Evolutionary conservation across 2,888 invertebrate genomes (phyloP).

Genomic region (Caenorhabditis panamensis): DNA sequence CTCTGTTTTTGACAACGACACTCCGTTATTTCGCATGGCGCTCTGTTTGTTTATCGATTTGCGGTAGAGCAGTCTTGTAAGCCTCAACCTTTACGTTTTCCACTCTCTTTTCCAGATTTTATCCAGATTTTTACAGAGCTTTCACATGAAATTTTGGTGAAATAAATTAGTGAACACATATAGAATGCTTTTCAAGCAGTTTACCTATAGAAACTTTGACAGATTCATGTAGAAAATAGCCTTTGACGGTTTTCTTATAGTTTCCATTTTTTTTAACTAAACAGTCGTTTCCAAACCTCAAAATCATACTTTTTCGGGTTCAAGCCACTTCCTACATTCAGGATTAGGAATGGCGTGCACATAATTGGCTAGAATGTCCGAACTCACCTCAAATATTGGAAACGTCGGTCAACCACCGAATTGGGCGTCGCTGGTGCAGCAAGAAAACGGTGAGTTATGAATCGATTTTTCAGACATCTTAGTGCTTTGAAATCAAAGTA

Average conservation of each 20-base stretch:
- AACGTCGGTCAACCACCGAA: background rate
- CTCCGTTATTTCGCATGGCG: background rate
- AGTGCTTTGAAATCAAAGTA: too few species aligned
- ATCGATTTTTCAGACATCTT: too few species aligned
- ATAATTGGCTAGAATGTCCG: background rate
- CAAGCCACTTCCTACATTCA: background rate
- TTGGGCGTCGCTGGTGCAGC: background rate
- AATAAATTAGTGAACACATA: too few species aligned
- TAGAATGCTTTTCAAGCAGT: too few species aligned
- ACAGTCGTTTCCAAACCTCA: too few species aligned
- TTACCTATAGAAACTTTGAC: too few species aligned
- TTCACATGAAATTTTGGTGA: background rate
- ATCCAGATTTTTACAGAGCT: background rate
- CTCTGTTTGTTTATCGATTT: background rate
- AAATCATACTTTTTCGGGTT: background rate
- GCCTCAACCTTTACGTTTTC: background rate
- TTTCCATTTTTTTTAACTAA: too few species aligned
- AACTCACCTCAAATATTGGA: conserved; percentile 2
- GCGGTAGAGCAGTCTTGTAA: background rate
- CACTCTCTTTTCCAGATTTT: background rate
- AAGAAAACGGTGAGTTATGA: background rate
- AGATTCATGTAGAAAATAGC: too few species aligned
- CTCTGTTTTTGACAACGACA: background rate
- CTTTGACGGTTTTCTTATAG: too few species aligned
- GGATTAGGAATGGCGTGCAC: background rate